Conservation (phyloP, 2,888 invertebrate genomes). For the Cataglyphis albicans region DNA sequence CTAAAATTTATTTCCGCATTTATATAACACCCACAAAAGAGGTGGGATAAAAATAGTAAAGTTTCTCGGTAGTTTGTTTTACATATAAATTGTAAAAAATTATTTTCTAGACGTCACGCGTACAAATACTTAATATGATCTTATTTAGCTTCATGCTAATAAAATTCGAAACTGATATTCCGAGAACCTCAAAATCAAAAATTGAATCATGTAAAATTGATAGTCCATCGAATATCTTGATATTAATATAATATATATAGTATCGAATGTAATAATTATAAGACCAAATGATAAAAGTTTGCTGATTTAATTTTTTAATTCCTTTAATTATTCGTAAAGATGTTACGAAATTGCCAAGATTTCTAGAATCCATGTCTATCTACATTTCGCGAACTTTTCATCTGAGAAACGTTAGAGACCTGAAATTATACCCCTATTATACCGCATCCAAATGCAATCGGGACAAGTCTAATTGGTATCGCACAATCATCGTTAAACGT, state of each 20-base stretch:
- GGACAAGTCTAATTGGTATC: neutral
- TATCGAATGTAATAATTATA: neutral
- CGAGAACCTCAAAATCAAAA: neutral
- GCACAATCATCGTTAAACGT: conserved; percentile 25
- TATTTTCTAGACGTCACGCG: too few species aligned
- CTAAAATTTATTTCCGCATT: neutral
- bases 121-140: neutral
- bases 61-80: neutral
- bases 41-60: neutral
- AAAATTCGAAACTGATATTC: neutral
- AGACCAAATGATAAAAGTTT: neutral
- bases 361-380: neutral
- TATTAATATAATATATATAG: neutral
- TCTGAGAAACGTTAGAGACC: neutral
- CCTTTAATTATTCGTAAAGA: neutral
- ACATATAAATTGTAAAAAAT: neutral
- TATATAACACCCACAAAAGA: neutral
- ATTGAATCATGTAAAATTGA: neutral
- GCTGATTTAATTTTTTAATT: neutral
- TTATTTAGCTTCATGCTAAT: neutral
- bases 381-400: neutral
- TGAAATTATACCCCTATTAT: neutral
- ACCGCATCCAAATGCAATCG: conserved; percentile 7
- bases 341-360: too few species aligned
- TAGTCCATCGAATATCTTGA: neutral